These are phyloP conservation scores for Plutella xylostella DNA, from an alignment of 2,888 invertebrate species.

Conservation along the genomic window DNA sequence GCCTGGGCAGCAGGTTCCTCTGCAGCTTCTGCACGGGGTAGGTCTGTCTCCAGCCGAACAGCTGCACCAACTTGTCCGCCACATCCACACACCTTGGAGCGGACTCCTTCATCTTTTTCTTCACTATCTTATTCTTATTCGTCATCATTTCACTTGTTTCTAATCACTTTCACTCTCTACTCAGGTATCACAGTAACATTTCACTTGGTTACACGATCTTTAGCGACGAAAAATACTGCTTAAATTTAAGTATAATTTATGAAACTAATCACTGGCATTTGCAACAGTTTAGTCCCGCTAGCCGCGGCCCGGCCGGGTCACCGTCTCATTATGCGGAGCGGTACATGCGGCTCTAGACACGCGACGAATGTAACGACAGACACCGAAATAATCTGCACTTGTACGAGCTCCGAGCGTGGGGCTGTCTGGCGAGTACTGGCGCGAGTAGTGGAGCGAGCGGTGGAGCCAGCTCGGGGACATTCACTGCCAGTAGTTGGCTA, in stretches of 20 bases:
- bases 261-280: too few relatives aligned
- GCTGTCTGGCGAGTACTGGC: too few relatives aligned
- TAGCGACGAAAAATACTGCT: too few relatives aligned
- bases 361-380: background rate
- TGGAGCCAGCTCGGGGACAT: too few relatives aligned
- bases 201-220: background rate
- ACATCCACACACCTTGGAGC: slow-evolving; percentile 80
- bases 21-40: slow-evolving; percentile 84
- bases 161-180: background rate
- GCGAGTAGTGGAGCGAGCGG: too few relatives aligned
- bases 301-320: too few relatives aligned
- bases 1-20: slow-evolving; percentile 65
- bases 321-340: too few relatives aligned
- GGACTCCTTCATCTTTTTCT: slow-evolving; percentile 65
- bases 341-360: background rate
- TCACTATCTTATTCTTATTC: background rate
- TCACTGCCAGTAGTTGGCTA: too few relatives aligned
- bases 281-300: too few relatives aligned
- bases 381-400: too few relatives aligned
- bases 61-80: slow-evolving; percentile 80
- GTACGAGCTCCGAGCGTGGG: too few relatives aligned
- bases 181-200: background rate
- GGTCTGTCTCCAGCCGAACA: slow-evolving; percentile 85
- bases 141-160: background rate
- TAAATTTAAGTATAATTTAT: too few relatives aligned